These are phyloP conservation scores for Norana najaformis DNA, from an alignment of 2,888 invertebrate genomes.

Conservation along the genomic window DNA sequence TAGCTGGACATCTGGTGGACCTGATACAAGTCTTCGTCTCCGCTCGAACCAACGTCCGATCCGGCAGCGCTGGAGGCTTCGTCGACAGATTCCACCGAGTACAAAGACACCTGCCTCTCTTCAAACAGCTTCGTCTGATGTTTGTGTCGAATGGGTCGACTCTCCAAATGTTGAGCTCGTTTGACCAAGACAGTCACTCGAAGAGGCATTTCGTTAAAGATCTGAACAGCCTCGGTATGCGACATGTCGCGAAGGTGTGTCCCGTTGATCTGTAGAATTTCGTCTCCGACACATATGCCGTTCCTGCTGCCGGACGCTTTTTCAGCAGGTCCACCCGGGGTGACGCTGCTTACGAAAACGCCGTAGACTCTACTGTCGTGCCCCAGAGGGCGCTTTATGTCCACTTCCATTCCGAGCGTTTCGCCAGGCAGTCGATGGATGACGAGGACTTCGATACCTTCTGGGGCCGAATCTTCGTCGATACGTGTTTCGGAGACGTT, in stretches of 20 bases:
- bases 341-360: slow-evolving; percentile 71
- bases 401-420: slow-evolving; percentile 84
- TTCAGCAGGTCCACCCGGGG: slow-evolving; percentile 55
- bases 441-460: slow-evolving; percentile 68
- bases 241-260: slow-evolving; percentile 76
- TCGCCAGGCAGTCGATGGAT: slow-evolving; percentile 86
- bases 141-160: neutral
- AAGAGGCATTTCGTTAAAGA: slow-evolving; percentile 79
- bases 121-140: too few relatives aligned
- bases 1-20: slow-evolving; percentile 20
- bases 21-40: slow-evolving; percentile 6
- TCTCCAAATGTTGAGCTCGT: slow-evolving; percentile 30
- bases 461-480: neutral
- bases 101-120: neutral
- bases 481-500: neutral
- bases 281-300: slow-evolving; percentile 79
- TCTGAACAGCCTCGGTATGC: slow-evolving; percentile 83
- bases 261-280: slow-evolving; percentile 83
- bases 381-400: slow-evolving; percentile 87
- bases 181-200: slow-evolving; percentile 50
- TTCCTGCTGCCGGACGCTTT: slow-evolving; percentile 50
- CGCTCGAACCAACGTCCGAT: neutral
- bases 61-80: neutral
- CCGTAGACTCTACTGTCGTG: slow-evolving; percentile 78
- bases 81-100: neutral